A percentile compares a stretch with the other conserved stretches of the same genome.
Evolutionary conservation across 2,113 vertebrate species (phyloP).

Genomic region (Ariopsis seemanni): DNA sequence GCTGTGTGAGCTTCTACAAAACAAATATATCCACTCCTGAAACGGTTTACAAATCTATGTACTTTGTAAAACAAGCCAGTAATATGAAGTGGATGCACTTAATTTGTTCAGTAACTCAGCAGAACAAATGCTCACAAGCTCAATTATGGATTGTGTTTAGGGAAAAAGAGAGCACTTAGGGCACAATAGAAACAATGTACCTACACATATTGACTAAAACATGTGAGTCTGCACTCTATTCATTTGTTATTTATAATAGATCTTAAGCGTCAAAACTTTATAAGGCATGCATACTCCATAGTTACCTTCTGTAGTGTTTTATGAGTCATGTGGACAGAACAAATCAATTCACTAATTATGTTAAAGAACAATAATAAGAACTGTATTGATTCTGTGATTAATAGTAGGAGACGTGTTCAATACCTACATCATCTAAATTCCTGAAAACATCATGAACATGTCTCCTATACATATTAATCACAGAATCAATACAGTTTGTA

Average conservation of each 20-base stretch:
- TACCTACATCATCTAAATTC: too few relatives aligned
- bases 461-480: too few relatives aligned
- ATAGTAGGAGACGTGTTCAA: too few relatives aligned
- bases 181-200: neutral
- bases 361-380: too few relatives aligned
- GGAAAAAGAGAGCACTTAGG: neutral
- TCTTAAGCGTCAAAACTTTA: too few relatives aligned
- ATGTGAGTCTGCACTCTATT: neutral
- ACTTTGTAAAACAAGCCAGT: neutral
- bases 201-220: neutral
- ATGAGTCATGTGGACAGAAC: too few relatives aligned
- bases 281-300: too few relatives aligned
- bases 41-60: neutral
- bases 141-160: neutral
- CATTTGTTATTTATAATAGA: neutral
- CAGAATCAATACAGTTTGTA: too few relatives aligned
- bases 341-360: too few relatives aligned
- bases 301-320: too few relatives aligned
- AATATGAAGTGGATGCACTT: neutral
- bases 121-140: neutral
- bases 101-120: neutral
- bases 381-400: too few relatives aligned
- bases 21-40: neutral
- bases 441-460: too few relatives aligned
- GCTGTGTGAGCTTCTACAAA: neutral